These are phyloP conservation scores for Umimayanthus kanabou DNA, from an alignment of 92 coral and sea anemone species.

Conservation along the genomic window DNA sequence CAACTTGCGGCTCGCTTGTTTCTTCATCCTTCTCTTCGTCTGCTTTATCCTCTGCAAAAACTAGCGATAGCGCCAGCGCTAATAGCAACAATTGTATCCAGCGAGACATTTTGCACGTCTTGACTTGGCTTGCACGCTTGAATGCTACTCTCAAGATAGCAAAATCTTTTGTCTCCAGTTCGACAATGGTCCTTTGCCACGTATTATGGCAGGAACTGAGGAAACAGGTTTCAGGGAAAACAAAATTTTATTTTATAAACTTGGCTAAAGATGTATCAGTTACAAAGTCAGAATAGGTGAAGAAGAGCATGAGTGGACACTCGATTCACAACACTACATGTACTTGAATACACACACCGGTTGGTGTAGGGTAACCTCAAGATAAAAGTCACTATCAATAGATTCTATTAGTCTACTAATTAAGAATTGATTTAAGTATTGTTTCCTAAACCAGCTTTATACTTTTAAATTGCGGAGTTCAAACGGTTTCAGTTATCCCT, in stretches of 20 bases:
- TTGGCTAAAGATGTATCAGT: background rate
- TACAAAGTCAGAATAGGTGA: background rate
- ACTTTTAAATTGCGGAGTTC: background rate
- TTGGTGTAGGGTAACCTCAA: background rate
- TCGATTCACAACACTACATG: slow-evolving; percentile 23
- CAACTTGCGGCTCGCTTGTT: slow-evolving; percentile 10
- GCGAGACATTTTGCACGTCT: slow-evolving; percentile 9
- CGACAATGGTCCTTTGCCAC: slow-evolving; percentile 18
- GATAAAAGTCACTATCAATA: background rate
- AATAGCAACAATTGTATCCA: slow-evolving; percentile 10
- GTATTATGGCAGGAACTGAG: background rate
- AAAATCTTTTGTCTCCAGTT: slow-evolving; percentile 12
- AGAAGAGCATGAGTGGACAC: slow-evolving; percentile 10
- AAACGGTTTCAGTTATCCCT: background rate
- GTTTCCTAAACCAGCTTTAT: background rate
- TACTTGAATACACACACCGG: slow-evolving; percentile 12
- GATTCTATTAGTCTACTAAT: background rate
- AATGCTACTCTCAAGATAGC: background rate
- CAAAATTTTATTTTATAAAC: slow-evolving; percentile 3
- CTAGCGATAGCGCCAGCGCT: slow-evolving; percentile 19
- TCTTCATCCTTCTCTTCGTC: slow-evolving; percentile 30
- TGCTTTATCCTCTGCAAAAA: slow-evolving; percentile 19
- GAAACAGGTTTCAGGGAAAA: slow-evolving; percentile 13
- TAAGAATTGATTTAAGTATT: background rate
- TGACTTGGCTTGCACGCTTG: background rate